Conservation (phyloP, 2,113 vertebrate genomes). For the Serinus canaria region DNA sequence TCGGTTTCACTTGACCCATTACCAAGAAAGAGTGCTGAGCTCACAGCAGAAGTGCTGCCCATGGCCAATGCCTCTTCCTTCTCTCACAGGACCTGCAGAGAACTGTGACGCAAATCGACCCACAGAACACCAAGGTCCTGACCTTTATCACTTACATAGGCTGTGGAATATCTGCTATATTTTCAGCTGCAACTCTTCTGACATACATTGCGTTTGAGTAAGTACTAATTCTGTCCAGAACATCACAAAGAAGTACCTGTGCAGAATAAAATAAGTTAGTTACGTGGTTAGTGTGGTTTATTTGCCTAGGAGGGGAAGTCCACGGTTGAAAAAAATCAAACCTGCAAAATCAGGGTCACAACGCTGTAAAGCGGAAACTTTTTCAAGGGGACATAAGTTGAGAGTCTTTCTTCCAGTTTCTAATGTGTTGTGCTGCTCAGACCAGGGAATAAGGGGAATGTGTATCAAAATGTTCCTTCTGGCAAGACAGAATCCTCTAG, state of each 20-base stretch:
- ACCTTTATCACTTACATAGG: constrained; percentile 94
- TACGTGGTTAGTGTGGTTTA: background rate
- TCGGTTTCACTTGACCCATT: background rate
- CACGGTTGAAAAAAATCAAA: background rate
- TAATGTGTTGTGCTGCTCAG: background rate
- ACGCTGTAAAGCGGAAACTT: background rate
- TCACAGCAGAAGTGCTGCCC: background rate
- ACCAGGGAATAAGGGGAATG: background rate
- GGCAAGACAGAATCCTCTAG: background rate
- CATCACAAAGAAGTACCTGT: background rate
- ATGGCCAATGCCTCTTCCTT: background rate
- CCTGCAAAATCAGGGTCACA: background rate
- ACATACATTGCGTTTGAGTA: constrained; percentile 97
- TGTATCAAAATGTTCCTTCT: background rate
- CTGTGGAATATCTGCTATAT: constrained; percentile 93
- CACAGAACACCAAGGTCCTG: constrained; percentile 79
- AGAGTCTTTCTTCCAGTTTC: background rate
- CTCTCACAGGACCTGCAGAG: constrained; percentile 84
- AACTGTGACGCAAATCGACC: constrained; percentile 68
- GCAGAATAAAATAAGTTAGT: background rate
- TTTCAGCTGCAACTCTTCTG: constrained; percentile 91
- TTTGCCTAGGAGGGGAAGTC: background rate
- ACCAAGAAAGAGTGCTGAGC: background rate
- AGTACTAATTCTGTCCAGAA: constrained; percentile 65
- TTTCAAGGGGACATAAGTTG: background rate